Evolutionary conservation across 2,888 invertebrate genomes (phyloP).

Genomic region (Mystacides longicornis): DNA sequence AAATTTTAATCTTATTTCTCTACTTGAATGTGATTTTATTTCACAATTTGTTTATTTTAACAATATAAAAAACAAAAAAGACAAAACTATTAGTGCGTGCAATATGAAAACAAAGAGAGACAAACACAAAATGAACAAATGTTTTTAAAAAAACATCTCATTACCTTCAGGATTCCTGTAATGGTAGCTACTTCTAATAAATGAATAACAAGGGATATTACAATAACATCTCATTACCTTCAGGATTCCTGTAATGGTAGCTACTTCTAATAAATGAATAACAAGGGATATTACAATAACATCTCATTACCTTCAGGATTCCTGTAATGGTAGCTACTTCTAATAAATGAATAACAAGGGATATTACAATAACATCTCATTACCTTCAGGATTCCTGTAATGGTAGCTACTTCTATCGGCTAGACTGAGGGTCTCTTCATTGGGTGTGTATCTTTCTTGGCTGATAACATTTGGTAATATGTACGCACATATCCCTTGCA

Average conservation of each 20-base stretch:
- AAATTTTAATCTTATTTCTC: background rate
- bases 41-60: background rate
- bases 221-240: too few species aligned
- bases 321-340: slow-evolving; percentile 18
- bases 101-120: too few species aligned
- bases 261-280: too few species aligned
- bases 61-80: background rate
- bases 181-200: too few species aligned
- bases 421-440: slow-evolving; percentile 15
- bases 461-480: slow-evolving; percentile 1
- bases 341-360: background rate
- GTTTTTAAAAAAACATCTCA: too few species aligned
- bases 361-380: background rate
- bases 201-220: too few species aligned
- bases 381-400: slow-evolving; percentile 23
- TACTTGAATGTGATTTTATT: too few species aligned
- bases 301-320: slow-evolving; percentile 21
- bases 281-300: background rate
- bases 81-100: background rate
- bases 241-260: too few species aligned
- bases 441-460: background rate
- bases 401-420: slow-evolving; percentile 21
- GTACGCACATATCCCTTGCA: slow-evolving; percentile 3
- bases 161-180: too few species aligned
- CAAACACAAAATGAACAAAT: too few species aligned